Evolutionary conservation across 92 coral and sea anemone genomes (phyloP).

Genomic region (Porites evermanni): DNA sequence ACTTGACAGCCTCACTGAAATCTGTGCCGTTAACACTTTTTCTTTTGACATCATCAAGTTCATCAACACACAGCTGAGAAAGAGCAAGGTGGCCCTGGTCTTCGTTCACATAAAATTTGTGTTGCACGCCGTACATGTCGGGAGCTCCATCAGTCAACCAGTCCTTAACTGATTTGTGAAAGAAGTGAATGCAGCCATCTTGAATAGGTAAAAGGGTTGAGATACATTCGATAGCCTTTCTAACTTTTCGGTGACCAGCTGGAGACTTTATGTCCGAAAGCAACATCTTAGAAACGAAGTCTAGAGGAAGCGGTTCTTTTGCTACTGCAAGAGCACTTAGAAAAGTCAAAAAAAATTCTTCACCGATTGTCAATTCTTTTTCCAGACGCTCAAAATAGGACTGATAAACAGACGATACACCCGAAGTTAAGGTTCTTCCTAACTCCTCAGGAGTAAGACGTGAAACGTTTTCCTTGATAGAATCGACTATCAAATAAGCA

Average conservation of each 20-base stretch:
- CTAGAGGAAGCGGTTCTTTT: not conserved
- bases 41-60: conserved; percentile 6
- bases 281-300: not conserved
- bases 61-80: conserved; percentile 29
- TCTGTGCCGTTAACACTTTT: not conserved
- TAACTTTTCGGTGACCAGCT: not conserved
- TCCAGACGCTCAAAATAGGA: conserved; percentile 9
- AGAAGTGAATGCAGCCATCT: conserved; percentile 42
- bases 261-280: not conserved
- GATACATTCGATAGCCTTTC: conserved; percentile 22
- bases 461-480: not conserved
- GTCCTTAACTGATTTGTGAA: conserved; percentile 67
- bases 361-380: not conserved
- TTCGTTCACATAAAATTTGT: conserved; percentile 34
- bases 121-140: not conserved
- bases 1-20: not conserved
- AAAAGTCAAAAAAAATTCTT: not conserved
- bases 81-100: conserved; percentile 55
- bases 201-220: conserved; percentile 55
- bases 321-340: not conserved
- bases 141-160: conserved; percentile 32
- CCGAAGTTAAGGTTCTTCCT: not conserved
- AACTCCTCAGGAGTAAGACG: not conserved
- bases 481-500: conserved; percentile 4
- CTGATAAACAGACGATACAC: not conserved